These are phyloP conservation scores for Lutraria rhynchaena DNA, from an alignment of 1,140 invertebrate genomes.

Conservation along the genomic window DNA sequence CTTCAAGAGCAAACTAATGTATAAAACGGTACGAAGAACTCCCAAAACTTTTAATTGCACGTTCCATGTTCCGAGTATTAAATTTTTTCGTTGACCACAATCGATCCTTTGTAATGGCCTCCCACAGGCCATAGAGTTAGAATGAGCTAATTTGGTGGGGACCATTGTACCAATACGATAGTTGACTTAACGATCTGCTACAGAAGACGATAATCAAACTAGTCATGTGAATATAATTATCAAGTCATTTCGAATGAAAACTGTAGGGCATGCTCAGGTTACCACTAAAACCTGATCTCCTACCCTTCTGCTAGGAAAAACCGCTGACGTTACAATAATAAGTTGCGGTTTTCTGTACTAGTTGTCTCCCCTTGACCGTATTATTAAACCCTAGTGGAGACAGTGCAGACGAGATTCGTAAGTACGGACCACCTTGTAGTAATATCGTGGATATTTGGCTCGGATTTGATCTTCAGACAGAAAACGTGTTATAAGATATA, in stretches of 20 bases:
- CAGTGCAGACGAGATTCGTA: no score
- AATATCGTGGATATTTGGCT: no score
- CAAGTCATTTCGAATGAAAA: conserved; percentile 32
- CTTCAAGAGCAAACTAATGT: not conserved
- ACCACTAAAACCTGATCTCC: not conserved
- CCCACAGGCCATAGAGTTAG: conserved; percentile 2
- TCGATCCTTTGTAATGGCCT: conserved; percentile 37
- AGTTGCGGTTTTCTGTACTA: no score
- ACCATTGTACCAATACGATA: conserved; percentile 5
- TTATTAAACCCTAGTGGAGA: no score
- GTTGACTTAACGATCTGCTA: conserved; percentile 15
- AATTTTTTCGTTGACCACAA: conserved; percentile 42
- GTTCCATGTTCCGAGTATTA: conserved; percentile 23
- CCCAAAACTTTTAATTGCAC: conserved; percentile 23
- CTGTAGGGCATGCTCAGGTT: conserved; percentile 12
- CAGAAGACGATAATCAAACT: conserved; percentile 29
- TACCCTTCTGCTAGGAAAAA: no score
- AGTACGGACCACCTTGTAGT: no score
- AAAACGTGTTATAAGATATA: no score
- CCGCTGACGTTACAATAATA: no score
- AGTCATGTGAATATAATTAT: conserved; percentile 34
- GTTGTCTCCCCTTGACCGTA: conserved; percentile 28
- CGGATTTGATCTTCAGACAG: no score
- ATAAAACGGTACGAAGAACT: not conserved
- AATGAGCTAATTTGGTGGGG: conserved; percentile 38